Conservation (phyloP, 1,140 invertebrate species). For the Drosophila dunni region DNA sequence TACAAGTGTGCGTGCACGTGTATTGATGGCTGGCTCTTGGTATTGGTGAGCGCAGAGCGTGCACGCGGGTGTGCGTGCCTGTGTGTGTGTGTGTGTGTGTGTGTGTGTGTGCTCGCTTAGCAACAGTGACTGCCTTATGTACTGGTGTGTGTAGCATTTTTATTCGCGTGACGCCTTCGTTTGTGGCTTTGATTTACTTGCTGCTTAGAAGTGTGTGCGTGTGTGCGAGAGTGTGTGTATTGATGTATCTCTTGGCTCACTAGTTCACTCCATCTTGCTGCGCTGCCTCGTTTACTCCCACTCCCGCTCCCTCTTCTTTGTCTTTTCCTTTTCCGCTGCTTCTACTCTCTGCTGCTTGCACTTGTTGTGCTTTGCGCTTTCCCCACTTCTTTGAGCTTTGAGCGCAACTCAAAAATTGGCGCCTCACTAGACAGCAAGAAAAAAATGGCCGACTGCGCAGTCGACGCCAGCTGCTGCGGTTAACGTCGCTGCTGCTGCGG, state of each 20-base stretch:
- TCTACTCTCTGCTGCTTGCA: constrained; percentile 8
- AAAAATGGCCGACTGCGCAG: constrained; percentile 57
- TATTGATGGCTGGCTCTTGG: constrained; percentile 62
- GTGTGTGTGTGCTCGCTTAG: constrained; percentile 35
- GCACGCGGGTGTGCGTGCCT: background rate
- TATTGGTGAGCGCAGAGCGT: constrained; percentile 47
- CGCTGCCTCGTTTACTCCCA: background rate
- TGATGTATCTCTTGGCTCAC: constrained; percentile 23
- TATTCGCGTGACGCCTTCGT: constrained; percentile 44
- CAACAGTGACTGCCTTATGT: constrained; percentile 1
- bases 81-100: constrained; percentile 13
- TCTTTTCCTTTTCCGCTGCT: background rate
- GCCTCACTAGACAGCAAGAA: constrained; percentile 58
- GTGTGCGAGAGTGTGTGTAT: constrained; percentile 9
- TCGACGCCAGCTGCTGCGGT: constrained; percentile 38
- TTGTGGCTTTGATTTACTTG: constrained; percentile 53
- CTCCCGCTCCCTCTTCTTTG: background rate
- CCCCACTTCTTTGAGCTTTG: constrained; percentile 62
- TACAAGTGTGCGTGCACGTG: constrained; percentile 54
- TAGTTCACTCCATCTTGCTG: constrained; percentile 9
- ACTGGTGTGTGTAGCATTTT: constrained; percentile 16
- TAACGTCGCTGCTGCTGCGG: constrained; percentile 47
- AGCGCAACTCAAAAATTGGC: constrained; percentile 53
- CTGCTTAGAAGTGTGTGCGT: constrained; percentile 25
- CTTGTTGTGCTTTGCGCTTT: constrained; percentile 42